These are phyloP conservation scores for Lithosia quadra DNA, from an alignment of 2,888 invertebrate genomes.

Conservation along the genomic window DNA sequence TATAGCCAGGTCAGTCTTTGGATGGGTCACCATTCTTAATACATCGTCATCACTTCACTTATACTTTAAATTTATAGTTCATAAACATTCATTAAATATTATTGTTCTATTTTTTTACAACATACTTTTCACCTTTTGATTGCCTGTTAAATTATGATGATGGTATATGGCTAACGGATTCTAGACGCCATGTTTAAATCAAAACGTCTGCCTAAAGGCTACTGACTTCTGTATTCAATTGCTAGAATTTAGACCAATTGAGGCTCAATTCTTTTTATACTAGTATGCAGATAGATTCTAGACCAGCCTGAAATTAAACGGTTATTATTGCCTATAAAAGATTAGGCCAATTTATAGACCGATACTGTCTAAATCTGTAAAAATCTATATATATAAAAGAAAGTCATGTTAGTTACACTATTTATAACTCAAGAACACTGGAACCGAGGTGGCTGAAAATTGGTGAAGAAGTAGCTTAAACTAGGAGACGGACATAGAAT, in stretches of 20 bases:
- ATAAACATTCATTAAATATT: neutral
- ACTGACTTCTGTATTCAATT: conserved; percentile 9
- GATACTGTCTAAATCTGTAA: no score
- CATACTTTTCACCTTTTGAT: neutral
- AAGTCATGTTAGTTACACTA: no score
- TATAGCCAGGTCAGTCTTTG: no score
- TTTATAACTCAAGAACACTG: no score
- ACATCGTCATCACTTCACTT: neutral
- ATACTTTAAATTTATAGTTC: neutral
- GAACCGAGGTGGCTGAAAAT: no score
- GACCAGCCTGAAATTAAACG: neutral
- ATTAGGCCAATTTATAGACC: no score
- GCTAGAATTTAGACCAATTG: conserved; percentile 5
- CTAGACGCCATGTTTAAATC: neutral
- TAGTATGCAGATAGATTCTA: neutral
- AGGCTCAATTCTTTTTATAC: neutral
- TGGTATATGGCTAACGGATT: neutral
- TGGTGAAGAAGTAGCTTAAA: no score
- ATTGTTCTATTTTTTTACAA: neutral
- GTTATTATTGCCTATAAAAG: neutral
- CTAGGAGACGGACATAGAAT: no score
- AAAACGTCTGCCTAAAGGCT: neutral
- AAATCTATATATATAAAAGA: no score
- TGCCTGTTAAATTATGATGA: neutral
- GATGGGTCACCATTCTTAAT: neutral